Evolutionary conservation across 2,888 invertebrate genomes (phyloP).

Genomic region (Cinara cedri): DNA sequence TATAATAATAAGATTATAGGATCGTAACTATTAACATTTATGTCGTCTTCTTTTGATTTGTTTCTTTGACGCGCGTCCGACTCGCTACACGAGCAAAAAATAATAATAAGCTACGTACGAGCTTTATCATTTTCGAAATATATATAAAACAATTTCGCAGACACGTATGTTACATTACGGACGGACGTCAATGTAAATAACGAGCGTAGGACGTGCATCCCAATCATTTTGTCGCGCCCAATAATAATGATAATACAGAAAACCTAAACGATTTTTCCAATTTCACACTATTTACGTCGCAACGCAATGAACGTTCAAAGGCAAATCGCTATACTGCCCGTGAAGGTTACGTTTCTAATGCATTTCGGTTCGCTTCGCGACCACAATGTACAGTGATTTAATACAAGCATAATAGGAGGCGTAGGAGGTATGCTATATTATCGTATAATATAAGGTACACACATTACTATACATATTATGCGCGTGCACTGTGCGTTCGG

Average conservation of each 20-base stretch:
- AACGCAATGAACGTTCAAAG: neutral
- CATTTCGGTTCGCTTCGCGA: neutral
- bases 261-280: constrained; percentile 1
- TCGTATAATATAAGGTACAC: no score
- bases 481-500: no score
- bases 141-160: constrained; percentile 2
- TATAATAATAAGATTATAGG: neutral
- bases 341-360: neutral
- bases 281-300: constrained; percentile 21
- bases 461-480: no score
- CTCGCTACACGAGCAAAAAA: neutral
- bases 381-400: no score
- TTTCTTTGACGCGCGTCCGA: neutral
- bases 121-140: neutral
- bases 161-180: neutral
- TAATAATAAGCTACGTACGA: neutral
- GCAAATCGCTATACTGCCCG: neutral
- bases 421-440: no score
- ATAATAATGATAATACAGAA: neutral
- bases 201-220: constrained; percentile 19
- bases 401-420: no score
- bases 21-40: constrained; percentile 5
- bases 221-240: constrained; percentile 21
- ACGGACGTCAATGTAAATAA: constrained; percentile 13
- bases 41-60: no score